Base-by-base conservation (phyloP, 2,888 invertebrate species). In the Aradus depressus region DNA sequence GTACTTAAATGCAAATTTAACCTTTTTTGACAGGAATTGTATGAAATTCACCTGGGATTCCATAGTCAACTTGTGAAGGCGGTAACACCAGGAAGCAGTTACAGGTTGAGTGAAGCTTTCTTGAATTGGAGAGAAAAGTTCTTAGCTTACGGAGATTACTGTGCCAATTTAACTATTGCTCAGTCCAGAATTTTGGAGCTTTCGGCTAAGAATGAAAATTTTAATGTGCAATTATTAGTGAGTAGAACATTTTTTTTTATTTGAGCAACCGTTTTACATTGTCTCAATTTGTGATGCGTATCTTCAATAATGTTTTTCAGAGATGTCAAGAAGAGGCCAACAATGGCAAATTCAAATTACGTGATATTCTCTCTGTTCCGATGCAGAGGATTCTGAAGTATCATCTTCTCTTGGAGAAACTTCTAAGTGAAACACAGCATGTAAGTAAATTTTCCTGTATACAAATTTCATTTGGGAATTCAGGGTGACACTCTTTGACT, bases 361-460 rank as follows among this genome's bases (percentile, higher is more conserved):
- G 95, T 43, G 98, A 98, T 68, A 85, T 98, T 58, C 72, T 98
- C 41, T 90, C 93, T 19, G 93, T 98, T 58, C 98, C 98, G 37
- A 95, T 98, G 91, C 98, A 98, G 70, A 75, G 98, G 66, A 86
- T 98, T 60, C 78, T 98, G 58, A 98, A 97, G 67, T 98, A 98
- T 70, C 96, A 96, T 68, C 75, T 98, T 50, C 72, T 98, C 44
- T 71, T 97, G 51, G 88, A 91, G 67, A 95, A 89, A 68, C 71
- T 91, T 44, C 81, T 89, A 48, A 84, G 86, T 63, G 86, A 88
- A 67, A 90, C 90, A 1, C 84, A 84, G 59, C 80, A 80, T 59
- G 85, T 84, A 67, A 73, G 73, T 65, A 42, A 10, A 26, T 32
- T 18, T 45, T 4, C 14, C 1, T 37, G 32, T 23, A 2, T 31